phyloP scores from a whole-genome alignment of 2,888 invertebrate species.

The Pseudococcus viburni region DNA sequence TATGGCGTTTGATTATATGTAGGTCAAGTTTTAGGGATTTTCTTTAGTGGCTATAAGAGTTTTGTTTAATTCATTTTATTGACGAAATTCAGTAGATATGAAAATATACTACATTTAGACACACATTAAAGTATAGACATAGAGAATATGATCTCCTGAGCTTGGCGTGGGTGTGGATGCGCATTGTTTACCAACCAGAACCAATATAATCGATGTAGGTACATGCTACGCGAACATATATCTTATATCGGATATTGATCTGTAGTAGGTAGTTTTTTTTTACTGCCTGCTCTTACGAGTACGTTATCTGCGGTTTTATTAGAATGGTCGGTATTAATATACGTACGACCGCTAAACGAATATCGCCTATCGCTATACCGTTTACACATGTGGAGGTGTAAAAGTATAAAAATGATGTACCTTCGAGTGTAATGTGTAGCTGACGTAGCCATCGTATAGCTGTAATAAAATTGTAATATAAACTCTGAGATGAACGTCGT shows the following conservation, averaged over 20 bases:
- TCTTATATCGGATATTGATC: conserved; percentile 34
- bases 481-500: neutral
- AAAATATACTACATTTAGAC: too few relatives aligned
- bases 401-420: neutral
- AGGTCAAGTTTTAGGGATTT: too few relatives aligned
- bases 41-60: too few relatives aligned
- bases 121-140: too few relatives aligned
- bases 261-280: conserved; percentile 1
- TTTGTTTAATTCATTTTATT: too few relatives aligned
- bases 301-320: conserved; percentile 2
- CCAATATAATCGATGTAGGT: neutral
- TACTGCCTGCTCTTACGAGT: neutral
- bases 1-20: too few relatives aligned
- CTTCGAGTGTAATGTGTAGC: neutral
- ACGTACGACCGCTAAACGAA: neutral
- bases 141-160: too few relatives aligned
- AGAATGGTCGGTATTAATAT: neutral
- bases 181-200: neutral
- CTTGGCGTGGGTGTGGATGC: neutral
- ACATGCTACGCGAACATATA: neutral
- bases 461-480: neutral
- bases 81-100: too few relatives aligned
- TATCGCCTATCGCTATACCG: neutral
- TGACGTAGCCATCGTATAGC: neutral
- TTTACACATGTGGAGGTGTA: neutral